Base-by-base conservation (phyloP, 1,140 invertebrate species). In the Coenobita brevimanus region DNA sequence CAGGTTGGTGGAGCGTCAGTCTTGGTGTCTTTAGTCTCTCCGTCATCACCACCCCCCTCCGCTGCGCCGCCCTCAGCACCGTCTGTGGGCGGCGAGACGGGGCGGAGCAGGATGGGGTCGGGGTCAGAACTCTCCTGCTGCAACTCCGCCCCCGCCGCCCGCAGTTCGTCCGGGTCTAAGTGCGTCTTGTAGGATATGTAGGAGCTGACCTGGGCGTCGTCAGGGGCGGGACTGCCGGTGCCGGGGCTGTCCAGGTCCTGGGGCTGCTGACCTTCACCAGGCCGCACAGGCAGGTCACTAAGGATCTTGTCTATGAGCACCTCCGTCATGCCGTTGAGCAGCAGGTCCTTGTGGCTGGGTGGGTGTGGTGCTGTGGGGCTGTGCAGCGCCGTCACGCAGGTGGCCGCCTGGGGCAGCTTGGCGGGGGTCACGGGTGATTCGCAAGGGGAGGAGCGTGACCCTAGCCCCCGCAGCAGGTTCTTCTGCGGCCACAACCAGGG, bases 261-360 rank as follows among this genome's bases (percentile, higher is more conserved):
- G 0, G 27, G 38, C 73, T 38, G 38, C 36, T 46, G 21, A 46
- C 41, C 73, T 21, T 46, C 36, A 24, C 38, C 21, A 13, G 38
- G 21, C 0, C 38, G 73, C 36, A 38, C 38, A 10, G 73, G 73
- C 21, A 76, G 38, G 38, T 80, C 78, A 17, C 17, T 62, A 0
- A 80, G 30, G 24, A 80, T 38, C 33, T 80, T 80, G 54, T 80
- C 78, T 13, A 80, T 80, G 4, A 80, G 78, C 24, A 36, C 78
- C 50, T 60, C 78, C 6, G 54, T 80, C 3, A 80, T 80, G 1
- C 54, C 78, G 57, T 80, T 80, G 10, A 43, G 73, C 10, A 46
- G 73, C 0, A 1, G 15, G 36, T 17, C 73, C 21, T 43, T 76
- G 24, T 38, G 73, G 1, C 24, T 8, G 1, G 36, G 13, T 3